phyloP scores from a whole-genome alignment of 2,888 invertebrate genomes.

The Thecophora atra region DNA sequence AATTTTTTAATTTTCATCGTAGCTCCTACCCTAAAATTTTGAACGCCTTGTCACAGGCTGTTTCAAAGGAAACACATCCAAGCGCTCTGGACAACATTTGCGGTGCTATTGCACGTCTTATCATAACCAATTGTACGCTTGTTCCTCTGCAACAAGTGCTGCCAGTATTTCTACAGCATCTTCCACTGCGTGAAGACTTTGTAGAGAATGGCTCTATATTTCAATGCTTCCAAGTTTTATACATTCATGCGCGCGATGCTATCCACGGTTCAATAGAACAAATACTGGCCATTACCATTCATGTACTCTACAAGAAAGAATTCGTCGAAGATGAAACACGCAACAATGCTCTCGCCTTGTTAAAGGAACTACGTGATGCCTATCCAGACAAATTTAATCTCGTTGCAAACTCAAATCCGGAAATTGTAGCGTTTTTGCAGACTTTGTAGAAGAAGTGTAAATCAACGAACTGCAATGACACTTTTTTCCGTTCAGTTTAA shows the following conservation, averaged over 20 bases:
- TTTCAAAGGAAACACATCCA: slow-evolving; percentile 72
- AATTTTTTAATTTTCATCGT: slow-evolving; percentile 38
- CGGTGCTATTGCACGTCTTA: slow-evolving; percentile 79
- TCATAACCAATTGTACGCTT: slow-evolving; percentile 71
- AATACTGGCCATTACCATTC: slow-evolving; percentile 69
- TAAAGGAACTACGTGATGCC: slow-evolving; percentile 69
- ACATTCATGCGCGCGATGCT: slow-evolving; percentile 71
- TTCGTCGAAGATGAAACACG: slow-evolving; percentile 59
- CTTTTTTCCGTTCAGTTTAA: neutral
- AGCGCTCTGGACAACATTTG: slow-evolving; percentile 80
- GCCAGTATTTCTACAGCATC: slow-evolving; percentile 74
- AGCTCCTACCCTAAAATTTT: slow-evolving; percentile 75
- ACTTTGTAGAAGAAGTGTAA: slow-evolving; percentile 49
- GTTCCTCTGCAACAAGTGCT: slow-evolving; percentile 79
- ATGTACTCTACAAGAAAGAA: slow-evolving; percentile 70
- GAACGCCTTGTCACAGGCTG: slow-evolving; percentile 73
- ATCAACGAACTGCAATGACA: slow-evolving; percentile 1
- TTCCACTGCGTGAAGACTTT: slow-evolving; percentile 79
- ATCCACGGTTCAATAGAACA: slow-evolving; percentile 68
- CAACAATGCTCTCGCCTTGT: slow-evolving; percentile 66
- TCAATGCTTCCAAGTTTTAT: slow-evolving; percentile 73
- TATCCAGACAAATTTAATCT: slow-evolving; percentile 70
- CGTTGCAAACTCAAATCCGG: slow-evolving; percentile 62
- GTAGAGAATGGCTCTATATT: slow-evolving; percentile 78
- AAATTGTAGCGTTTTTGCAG: slow-evolving; percentile 58